phyloP scores from a whole-genome alignment of 1,140 invertebrate species.

The Sipha flava region DNA sequence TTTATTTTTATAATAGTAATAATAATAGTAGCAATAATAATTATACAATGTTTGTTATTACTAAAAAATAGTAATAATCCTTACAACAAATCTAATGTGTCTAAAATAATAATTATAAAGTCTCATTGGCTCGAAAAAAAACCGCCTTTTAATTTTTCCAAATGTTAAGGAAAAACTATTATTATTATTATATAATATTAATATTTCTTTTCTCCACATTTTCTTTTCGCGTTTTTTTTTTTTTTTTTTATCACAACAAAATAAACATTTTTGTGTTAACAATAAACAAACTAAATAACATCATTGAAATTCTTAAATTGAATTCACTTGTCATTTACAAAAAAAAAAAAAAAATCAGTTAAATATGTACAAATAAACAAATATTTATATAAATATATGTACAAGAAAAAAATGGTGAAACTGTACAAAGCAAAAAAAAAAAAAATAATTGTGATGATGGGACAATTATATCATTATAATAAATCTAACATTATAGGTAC shows the following conservation, averaged over 20 bases:
- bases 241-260: conserved; percentile 29
- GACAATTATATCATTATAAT: conserved; percentile 19
- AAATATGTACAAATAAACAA: background rate
- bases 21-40: conserved; percentile 31
- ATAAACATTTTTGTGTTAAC: conserved; percentile 33
- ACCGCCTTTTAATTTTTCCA: conserved; percentile 15
- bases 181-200: background rate
- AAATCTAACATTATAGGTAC: conserved; percentile 6
- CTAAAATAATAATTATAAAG: conserved; percentile 32
- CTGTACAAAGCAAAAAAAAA: conserved; percentile 29
- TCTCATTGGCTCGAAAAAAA: conserved; percentile 32
- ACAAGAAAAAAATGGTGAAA: conserved; percentile 19
- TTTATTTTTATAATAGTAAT: conserved; percentile 33
- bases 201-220: conserved; percentile 8
- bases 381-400: conserved; percentile 27
- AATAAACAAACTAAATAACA: conserved; percentile 33
- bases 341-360: conserved; percentile 9
- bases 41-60: conserved; percentile 31
- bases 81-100: conserved; percentile 29
- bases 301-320: conserved; percentile 2
- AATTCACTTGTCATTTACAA: conserved; percentile 26
- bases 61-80: conserved; percentile 27
- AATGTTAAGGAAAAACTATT: conserved; percentile 11
- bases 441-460: conserved; percentile 23
- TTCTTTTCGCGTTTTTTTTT: background rate